These are phyloP conservation scores for Sylvicola cinctus DNA, from an alignment of 2,888 invertebrate genomes.

Conservation along the genomic window DNA sequence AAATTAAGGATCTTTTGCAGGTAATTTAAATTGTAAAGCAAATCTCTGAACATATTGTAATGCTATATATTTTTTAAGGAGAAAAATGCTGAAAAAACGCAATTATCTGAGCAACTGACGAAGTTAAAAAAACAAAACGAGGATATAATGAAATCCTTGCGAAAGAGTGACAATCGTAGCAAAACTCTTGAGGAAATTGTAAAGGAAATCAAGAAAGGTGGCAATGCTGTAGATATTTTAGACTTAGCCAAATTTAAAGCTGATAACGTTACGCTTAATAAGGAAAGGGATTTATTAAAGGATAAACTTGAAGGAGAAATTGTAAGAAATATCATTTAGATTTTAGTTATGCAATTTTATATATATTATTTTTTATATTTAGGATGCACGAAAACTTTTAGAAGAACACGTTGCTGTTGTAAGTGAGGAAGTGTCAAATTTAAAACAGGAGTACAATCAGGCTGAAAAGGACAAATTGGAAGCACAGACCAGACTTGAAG, in stretches of 20 bases:
- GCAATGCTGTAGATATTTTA: slow-evolving; percentile 18
- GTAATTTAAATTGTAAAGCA: too few species aligned
- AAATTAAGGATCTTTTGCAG: too few species aligned
- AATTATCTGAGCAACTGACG: slow-evolving; percentile 18
- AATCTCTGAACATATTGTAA: slow-evolving; percentile 19
- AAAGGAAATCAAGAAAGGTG: slow-evolving; percentile 23
- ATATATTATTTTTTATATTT: too few species aligned
- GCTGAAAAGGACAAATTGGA: slow-evolving; percentile 53
- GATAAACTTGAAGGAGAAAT: slow-evolving; percentile 26
- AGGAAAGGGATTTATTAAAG: slow-evolving; percentile 29
- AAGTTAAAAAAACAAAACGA: slow-evolving; percentile 16
- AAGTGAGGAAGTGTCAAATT: slow-evolving; percentile 29
- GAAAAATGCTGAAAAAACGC: slow-evolving; percentile 20
- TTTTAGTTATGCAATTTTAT: slow-evolving; percentile 2
- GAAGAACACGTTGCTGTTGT: slow-evolving; percentile 24
- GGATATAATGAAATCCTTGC: slow-evolving; percentile 16
- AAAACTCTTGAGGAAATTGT: slow-evolving; percentile 28
- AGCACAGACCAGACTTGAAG: slow-evolving; percentile 63
- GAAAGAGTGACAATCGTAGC: slow-evolving; percentile 20
- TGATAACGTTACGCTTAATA: slow-evolving; percentile 11
- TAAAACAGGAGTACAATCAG: slow-evolving; percentile 35
- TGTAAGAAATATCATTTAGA: slow-evolving; percentile 9
- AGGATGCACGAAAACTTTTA: slow-evolving; percentile 25
- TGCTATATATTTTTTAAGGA: slow-evolving; percentile 18
- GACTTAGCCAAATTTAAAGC: slow-evolving; percentile 8